Conservation (phyloP, 1,140 invertebrate genomes). For the Drosophila pseudoobscura region DNA sequence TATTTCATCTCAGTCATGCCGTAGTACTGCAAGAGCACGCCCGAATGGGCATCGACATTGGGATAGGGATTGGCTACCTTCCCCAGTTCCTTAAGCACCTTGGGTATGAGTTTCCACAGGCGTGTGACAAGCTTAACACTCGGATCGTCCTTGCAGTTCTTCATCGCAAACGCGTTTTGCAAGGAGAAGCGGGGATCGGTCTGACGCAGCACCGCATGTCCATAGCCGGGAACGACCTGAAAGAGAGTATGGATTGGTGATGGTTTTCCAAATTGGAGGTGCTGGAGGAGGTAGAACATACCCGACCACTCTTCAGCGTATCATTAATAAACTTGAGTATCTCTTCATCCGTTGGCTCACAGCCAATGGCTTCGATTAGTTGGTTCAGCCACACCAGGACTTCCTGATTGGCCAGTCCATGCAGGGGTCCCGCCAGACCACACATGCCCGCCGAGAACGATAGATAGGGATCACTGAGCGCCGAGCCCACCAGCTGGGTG, state of each 20-base stretch:
- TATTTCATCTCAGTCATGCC: slow-evolving; percentile 98
- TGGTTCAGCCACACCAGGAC: slow-evolving; percentile 93
- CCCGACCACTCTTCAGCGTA: slow-evolving; percentile 92
- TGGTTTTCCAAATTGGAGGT: not conserved
- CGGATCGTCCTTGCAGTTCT: slow-evolving; percentile 95
- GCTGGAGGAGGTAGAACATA: not conserved
- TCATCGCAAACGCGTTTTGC: slow-evolving; percentile 96
- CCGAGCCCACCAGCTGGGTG: slow-evolving; percentile 96
- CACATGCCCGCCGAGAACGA: slow-evolving; percentile 96
- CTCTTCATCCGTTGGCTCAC: slow-evolving; percentile 92
- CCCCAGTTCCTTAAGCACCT: slow-evolving; percentile 94
- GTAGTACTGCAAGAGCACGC: slow-evolving; percentile 96
- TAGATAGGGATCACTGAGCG: slow-evolving; percentile 96
- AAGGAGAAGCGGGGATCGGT: slow-evolving; percentile 95
- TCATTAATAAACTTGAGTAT: slow-evolving; percentile 96
- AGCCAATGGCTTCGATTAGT: slow-evolving; percentile 90
- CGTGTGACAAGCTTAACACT: slow-evolving; percentile 95
- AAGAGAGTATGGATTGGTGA: not conserved
- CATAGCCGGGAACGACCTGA: slow-evolving; percentile 95
- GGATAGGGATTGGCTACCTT: slow-evolving; percentile 99
- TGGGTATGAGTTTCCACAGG: slow-evolving; percentile 95
- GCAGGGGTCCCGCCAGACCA: slow-evolving; percentile 96
- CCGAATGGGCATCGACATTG: slow-evolving; percentile 98
- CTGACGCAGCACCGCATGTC: slow-evolving; percentile 96
- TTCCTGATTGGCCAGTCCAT: slow-evolving; percentile 97